Evolutionary conservation across 2,888 invertebrate species (phyloP).

Genomic region (Rotaria socialis): DNA sequence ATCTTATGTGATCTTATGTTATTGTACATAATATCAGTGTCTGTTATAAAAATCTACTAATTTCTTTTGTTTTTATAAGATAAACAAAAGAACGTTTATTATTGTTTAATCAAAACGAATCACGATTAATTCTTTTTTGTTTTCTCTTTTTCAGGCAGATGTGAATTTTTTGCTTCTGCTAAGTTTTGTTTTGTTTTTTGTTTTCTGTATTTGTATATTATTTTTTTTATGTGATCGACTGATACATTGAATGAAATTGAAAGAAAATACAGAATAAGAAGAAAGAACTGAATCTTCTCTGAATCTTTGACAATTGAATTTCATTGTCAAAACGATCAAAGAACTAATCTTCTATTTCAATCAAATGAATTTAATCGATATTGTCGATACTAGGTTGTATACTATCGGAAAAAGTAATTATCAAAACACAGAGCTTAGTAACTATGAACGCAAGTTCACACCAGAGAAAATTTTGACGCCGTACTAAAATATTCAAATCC

Average conservation of each 20-base stretch:
- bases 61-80: background rate
- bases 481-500: too few relatives aligned
- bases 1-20: background rate
- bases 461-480: too few relatives aligned
- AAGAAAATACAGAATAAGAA: background rate
- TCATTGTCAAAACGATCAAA: too few relatives aligned
- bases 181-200: background rate
- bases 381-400: too few relatives aligned
- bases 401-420: too few relatives aligned
- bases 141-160: background rate
- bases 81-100: background rate
- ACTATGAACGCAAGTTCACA: too few relatives aligned
- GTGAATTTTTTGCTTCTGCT: background rate
- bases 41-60: background rate
- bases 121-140: background rate
- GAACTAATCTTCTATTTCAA: too few relatives aligned
- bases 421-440: too few relatives aligned
- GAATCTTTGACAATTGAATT: background rate
- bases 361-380: too few relatives aligned
- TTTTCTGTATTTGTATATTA: background rate
- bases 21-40: background rate
- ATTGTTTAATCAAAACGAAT: background rate
- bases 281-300: background rate
- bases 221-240: constrained; percentile 10
- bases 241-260: constrained; percentile 10